Evolutionary conservation across 2,113 vertebrate species (phyloP).

Genomic region (Microcebus ravelobensis): DNA sequence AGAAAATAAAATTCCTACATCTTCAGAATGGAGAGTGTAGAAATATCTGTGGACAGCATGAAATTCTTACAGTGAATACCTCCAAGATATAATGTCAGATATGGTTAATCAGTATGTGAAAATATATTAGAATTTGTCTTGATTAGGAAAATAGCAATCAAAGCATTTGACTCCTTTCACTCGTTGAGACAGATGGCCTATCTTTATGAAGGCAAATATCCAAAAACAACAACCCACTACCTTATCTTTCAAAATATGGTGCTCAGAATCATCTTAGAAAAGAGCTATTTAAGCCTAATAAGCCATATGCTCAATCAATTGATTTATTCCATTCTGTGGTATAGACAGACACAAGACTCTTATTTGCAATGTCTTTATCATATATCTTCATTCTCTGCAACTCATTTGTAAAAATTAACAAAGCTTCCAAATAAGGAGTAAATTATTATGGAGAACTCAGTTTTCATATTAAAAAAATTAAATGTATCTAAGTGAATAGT

Average conservation of each 20-base stretch:
- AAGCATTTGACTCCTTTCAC: conserved; percentile 84
- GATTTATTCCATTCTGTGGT: conserved; percentile 82
- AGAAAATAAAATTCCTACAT: conserved; percentile 24
- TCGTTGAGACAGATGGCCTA: conserved; percentile 87
- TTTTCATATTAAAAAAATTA: conserved; percentile 74
- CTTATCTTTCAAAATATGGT: conserved; percentile 89
- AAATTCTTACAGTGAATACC: conserved; percentile 62
- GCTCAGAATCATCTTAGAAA: conserved; percentile 88
- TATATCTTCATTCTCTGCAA: conserved; percentile 75
- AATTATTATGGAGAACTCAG: conserved; percentile 73
- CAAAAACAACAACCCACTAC: conserved; percentile 82
- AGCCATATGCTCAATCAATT: conserved; percentile 89
- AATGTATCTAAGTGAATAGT: conserved; percentile 81
- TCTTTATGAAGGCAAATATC: conserved; percentile 88
- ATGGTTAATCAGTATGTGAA: conserved; percentile 82
- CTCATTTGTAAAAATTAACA: conserved; percentile 82
- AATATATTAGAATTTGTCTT: conserved; percentile 82
- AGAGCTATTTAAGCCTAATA: conserved; percentile 87
- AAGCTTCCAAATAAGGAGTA: conserved; percentile 75
- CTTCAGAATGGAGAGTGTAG: not conserved
- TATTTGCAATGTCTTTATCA: conserved; percentile 78
- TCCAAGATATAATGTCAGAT: conserved; percentile 79
- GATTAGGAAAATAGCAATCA: conserved; percentile 87
- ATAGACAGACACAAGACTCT: conserved; percentile 81
- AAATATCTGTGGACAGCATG: conserved; percentile 21